Conservation (phyloP, 2,888 invertebrate species). For the Danaus chrysippus region DNA sequence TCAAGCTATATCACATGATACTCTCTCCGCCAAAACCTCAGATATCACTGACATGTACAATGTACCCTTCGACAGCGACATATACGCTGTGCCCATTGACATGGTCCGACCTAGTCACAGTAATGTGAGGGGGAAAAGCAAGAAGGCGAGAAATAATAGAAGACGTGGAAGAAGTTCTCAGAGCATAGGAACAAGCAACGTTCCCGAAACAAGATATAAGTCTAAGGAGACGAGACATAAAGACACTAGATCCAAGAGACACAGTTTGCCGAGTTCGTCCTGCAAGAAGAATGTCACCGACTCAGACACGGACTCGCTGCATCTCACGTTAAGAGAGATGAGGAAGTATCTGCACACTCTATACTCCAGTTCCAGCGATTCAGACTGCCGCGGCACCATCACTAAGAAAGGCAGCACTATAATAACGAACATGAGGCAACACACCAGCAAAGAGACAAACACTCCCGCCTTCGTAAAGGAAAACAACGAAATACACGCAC, state of each 20-base stretch:
- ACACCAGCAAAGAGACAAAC: slow-evolving; percentile 54
- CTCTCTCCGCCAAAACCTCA: slow-evolving; percentile 82
- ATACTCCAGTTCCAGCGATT: slow-evolving; percentile 87
- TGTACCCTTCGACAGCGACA: slow-evolving; percentile 92
- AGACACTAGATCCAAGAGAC: slow-evolving; percentile 79
- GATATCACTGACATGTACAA: slow-evolving; percentile 92
- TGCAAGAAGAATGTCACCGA: slow-evolving; percentile 74
- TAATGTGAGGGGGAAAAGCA: slow-evolving; percentile 59
- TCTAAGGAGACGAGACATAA: slow-evolving; percentile 55
- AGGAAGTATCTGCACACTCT: slow-evolving; percentile 89
- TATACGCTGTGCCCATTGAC: slow-evolving; percentile 92
- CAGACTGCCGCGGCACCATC: slow-evolving; percentile 72
- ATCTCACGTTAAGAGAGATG: slow-evolving; percentile 91
- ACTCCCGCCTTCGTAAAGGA: slow-evolving; percentile 58
- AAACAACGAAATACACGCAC: slow-evolving; percentile 51
- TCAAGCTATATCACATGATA: slow-evolving; percentile 93
- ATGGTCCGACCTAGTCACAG: slow-evolving; percentile 81
- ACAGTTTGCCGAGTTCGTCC: slow-evolving; percentile 84
- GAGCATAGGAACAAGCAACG: slow-evolving; percentile 41
- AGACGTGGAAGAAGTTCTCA: slow-evolving; percentile 63
- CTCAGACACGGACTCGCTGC: slow-evolving; percentile 83
- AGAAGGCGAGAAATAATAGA: slow-evolving; percentile 59
- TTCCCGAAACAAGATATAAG: slow-evolving; percentile 50
- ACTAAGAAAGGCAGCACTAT: slow-evolving; percentile 70
- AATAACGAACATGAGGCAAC: slow-evolving; percentile 65